Conservation (phyloP, 2,113 vertebrate species). For the Blennius ocellaris region DNA sequence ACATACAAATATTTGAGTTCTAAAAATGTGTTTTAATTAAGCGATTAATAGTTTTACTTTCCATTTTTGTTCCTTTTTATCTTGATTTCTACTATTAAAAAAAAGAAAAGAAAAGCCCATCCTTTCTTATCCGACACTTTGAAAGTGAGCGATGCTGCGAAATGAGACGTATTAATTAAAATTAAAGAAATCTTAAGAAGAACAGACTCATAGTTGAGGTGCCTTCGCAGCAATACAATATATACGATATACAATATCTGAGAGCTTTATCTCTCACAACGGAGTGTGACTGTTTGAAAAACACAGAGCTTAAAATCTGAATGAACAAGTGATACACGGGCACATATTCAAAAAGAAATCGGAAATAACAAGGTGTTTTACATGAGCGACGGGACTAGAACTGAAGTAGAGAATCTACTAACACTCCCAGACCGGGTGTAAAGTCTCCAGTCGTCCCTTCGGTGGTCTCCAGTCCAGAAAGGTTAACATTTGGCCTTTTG, state of each 20-base stretch:
- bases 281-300: neutral
- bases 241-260: no score
- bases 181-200: no score
- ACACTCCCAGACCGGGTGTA: neutral
- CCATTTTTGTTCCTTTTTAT: no score
- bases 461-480: neutral
- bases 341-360: neutral
- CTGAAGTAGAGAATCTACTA: neutral
- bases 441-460: neutral
- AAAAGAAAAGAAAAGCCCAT: no score
- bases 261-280: no score
- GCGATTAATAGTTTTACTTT: no score
- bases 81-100: no score
- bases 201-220: neutral
- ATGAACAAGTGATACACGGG: neutral
- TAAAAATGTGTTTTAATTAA: no score
- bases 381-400: neutral
- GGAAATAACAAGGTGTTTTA: neutral
- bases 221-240: neutral
- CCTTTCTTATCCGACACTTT: no score
- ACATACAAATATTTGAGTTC: no score
- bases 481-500: constrained; percentile 54
- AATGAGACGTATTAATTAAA: no score
- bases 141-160: no score
- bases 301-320: neutral